These are phyloP conservation scores for Entosphenus tridentatus DNA, from an alignment of 2,113 vertebrate genomes.

Conservation along the genomic window DNA sequence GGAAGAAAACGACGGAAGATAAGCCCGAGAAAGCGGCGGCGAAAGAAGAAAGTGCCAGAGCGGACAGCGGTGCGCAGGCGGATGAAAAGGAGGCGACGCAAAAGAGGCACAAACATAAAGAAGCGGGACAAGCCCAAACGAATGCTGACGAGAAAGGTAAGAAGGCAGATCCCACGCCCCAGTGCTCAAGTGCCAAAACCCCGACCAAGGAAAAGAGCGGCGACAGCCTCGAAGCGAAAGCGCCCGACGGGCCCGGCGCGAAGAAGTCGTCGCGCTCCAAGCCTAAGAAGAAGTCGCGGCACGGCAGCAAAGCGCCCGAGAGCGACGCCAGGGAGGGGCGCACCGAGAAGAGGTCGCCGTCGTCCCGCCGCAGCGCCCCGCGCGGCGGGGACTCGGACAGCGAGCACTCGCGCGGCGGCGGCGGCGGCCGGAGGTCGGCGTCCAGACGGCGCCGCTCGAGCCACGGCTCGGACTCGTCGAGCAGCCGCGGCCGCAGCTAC, in stretches of 20 bases:
- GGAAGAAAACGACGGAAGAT: not conserved
- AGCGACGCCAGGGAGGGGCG: no score
- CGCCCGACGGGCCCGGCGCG: no score
- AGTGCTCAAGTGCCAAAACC: conserved; percentile 13
- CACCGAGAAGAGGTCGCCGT: no score
- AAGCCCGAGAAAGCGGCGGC: not conserved
- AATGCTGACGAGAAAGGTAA: conserved; percentile 14
- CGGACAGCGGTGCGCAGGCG: no score
- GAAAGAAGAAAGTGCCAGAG: no score
- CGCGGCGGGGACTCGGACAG: conserved; percentile 30
- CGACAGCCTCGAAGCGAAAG: no score
- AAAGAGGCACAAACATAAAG: conserved; percentile 28
- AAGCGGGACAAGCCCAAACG: conserved; percentile 14
- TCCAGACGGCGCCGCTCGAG: conserved; percentile 24
- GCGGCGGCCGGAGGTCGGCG: conserved; percentile 29
- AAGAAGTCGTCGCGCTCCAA: no score
- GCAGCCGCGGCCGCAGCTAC: conserved; percentile 54
- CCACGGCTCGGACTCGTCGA: conserved; percentile 57
- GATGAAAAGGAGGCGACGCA: conserved; percentile 13
- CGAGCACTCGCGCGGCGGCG: conserved; percentile 40
- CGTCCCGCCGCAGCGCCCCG: no score
- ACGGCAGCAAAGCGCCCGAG: no score
- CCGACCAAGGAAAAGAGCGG: conserved; percentile 13
- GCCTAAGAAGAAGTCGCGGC: no score
- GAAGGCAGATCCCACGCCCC: conserved; percentile 13